Percentiles rank a stretch among this genome's conserved stretches.
Conservation (phyloP, 2,113 vertebrate genomes). For the Microtus montanus region DNA sequence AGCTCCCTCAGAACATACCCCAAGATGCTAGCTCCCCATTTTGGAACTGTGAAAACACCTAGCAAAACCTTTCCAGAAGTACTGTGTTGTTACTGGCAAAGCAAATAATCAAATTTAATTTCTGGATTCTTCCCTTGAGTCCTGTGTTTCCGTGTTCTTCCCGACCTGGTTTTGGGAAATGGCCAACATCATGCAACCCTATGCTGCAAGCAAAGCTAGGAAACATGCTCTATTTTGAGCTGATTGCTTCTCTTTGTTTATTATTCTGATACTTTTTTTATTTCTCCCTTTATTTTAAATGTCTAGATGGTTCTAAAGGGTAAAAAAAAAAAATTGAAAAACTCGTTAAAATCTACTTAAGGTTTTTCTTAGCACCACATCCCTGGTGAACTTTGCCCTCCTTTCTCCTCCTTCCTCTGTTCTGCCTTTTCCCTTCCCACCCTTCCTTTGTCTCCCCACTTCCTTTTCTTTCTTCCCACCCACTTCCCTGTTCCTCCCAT, state of each 20-base stretch:
- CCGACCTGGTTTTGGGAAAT: background rate
- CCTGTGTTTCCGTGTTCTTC: background rate
- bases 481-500: background rate
- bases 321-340: background rate
- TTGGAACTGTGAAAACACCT: background rate
- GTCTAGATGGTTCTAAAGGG: background rate
- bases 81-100: background rate
- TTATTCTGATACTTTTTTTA: background rate
- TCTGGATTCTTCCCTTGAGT: background rate
- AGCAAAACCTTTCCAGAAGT: background rate
- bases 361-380: background rate
- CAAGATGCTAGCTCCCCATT: background rate
- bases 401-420: rapidly evolving
- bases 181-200: background rate
- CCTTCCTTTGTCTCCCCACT: rapidly evolving
- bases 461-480: background rate
- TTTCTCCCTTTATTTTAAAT: background rate
- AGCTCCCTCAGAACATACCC: background rate
- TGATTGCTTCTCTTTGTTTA: background rate
- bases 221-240: background rate
- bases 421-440: rapidly evolving
- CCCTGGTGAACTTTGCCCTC: background rate
- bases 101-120: background rate
- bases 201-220: background rate
- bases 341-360: background rate